phyloP scores from a whole-genome alignment of 2,113 vertebrate species.

The Pithys albifrons region DNA sequence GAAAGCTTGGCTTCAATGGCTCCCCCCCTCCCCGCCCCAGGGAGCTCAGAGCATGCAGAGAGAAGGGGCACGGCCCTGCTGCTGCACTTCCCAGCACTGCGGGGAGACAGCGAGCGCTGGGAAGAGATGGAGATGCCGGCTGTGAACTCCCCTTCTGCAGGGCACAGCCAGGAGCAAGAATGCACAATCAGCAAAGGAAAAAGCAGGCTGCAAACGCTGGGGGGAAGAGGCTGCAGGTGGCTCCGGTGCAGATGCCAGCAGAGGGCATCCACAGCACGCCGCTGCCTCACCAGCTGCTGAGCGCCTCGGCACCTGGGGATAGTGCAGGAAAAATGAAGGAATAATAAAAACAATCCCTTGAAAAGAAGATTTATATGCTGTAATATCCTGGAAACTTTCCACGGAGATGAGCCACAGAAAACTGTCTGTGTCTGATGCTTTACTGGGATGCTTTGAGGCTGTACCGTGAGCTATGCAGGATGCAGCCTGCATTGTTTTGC shows the following conservation, averaged over 20 bases:
- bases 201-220: background rate
- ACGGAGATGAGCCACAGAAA: background rate
- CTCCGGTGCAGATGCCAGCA: fast-evolving
- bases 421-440: background rate
- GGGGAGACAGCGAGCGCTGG: fast-evolving
- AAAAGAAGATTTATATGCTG: background rate
- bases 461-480: background rate
- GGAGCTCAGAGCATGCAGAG: fast-evolving
- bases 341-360: background rate
- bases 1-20: background rate
- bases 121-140: background rate
- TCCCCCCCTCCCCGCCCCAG: background rate
- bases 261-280: background rate
- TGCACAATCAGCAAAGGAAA: background rate
- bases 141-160: background rate
- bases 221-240: fast-evolving
- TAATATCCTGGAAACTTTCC: background rate
- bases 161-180: background rate
- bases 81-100: background rate
- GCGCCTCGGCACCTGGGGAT: background rate
- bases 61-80: fast-evolving
- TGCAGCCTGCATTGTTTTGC: background rate
- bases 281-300: background rate
- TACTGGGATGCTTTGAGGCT: background rate
- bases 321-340: background rate